A percentile compares a stretch with the other conserved stretches of the same genome.
phyloP scores from a whole-genome alignment of 2,888 invertebrate genomes.

The Malacosoma neustria region DNA sequence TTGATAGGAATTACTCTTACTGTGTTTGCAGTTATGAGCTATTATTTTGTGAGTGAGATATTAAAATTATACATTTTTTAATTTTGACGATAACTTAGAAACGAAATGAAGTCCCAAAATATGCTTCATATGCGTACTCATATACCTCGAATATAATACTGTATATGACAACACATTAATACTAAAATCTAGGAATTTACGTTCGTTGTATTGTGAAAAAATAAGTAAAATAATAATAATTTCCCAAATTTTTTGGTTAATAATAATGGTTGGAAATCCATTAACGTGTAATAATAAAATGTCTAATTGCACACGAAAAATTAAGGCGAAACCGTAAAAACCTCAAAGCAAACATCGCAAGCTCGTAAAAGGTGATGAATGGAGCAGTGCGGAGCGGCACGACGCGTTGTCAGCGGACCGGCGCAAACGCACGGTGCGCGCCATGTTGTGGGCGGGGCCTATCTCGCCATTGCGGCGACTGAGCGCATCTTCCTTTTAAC shows the following conservation, averaged over 20 bases:
- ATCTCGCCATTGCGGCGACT: slow-evolving; percentile 15
- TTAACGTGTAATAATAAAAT: slow-evolving; percentile 36
- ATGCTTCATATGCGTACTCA: no score
- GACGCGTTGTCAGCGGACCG: slow-evolving; percentile 25
- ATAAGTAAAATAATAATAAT: no score
- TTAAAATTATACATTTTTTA: no score
- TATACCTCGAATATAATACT: no score
- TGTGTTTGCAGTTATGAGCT: no score
- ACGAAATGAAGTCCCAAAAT: no score
- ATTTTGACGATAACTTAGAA: no score
- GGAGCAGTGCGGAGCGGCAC: slow-evolving; percentile 31
- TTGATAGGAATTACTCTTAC: no score
- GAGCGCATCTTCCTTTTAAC: slow-evolving; percentile 33
- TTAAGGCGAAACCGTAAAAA: slow-evolving; percentile 60
- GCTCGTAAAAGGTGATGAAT: slow-evolving; percentile 64
- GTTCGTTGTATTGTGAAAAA: no score
- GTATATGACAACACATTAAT: no score
- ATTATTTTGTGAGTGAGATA: no score
- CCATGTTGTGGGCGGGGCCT: slow-evolving; percentile 63
- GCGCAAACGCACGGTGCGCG: slow-evolving; percentile 25
- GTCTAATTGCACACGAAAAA: slow-evolving; percentile 48
- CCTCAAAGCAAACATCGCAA: slow-evolving; percentile 46
- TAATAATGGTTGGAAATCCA: slow-evolving; percentile 32
- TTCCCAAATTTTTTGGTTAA: slow-evolving; percentile 24
- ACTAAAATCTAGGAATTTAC: no score